Evolutionary conservation across 2,888 invertebrate species (phyloP), one percentile per base, ranked within the genome.

Genomic region (Arctia plantaginis): DNA sequence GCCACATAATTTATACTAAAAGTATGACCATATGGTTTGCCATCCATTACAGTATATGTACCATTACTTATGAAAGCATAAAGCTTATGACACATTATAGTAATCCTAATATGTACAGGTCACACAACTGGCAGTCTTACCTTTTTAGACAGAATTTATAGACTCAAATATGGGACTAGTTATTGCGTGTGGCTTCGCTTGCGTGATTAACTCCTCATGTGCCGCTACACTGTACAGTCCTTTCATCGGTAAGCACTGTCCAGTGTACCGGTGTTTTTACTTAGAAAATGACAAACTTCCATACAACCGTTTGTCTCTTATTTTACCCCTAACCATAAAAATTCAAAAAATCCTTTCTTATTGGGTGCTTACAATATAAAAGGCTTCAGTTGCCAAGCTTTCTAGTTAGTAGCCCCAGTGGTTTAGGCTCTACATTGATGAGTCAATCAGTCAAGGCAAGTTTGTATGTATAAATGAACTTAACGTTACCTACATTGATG

Each of bases 101-200:
- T 80, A 73, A 51, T 78, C 88, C 89, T 87, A 86, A 87, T 87
- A 89, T 79, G 87, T 82, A 75, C 78, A 82, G 77, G 76, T 81
- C 83, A 79, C 79, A 84, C 82, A 78, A 81, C 80, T 73, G 69
- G 76, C 77, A 30, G 69, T 72, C 71, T 69, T 84, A 78, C 75
- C 88, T 85, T 85, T 87, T 88, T 80, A 79, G 82, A 76, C 74
- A 77, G 85, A 88, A 86, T 89, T 88, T 83, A 85, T 76, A 77
- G 71, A 79, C 77, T 82, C 89, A 77, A 87, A 88, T 88, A 90
- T 80, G 89, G 89, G 71, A 59, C 80, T 81, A 76, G 1, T 0
- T n/a, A n/a, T 55, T 55, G 20, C 51, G 10, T 8, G 12, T 12
- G 51, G 12, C 51, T 23, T 23, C n/a, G 2, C 12, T 23, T 55